These are phyloP conservation scores for Musca domestica DNA, from an alignment of 1,140 invertebrate genomes.

Conservation along the genomic window DNA sequence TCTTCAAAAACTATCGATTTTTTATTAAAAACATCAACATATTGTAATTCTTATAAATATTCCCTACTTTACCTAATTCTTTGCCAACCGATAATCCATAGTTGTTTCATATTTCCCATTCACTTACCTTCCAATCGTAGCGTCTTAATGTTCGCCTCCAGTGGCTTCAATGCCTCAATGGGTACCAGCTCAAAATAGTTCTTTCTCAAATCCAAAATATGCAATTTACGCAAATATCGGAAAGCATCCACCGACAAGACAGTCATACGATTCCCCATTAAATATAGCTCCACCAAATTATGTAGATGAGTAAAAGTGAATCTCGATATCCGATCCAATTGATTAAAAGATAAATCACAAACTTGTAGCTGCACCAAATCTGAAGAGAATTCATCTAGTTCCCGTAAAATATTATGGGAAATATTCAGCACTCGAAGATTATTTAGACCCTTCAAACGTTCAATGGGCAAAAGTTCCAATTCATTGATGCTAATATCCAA, in stretches of 20 bases:
- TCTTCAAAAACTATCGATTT: too few relatives aligned
- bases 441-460: slow-evolving; percentile 76
- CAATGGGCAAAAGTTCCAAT: slow-evolving; percentile 79
- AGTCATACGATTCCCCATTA: slow-evolving; percentile 81
- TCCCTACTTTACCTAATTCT: too few relatives aligned
- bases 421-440: slow-evolving; percentile 74
- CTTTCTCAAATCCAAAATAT: slow-evolving; percentile 76
- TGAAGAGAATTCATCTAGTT: slow-evolving; percentile 77
- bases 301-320: slow-evolving; percentile 72
- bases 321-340: slow-evolving; percentile 73
- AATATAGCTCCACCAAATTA: slow-evolving; percentile 71
- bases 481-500: slow-evolving; percentile 82
- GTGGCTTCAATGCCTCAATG: slow-evolving; percentile 68
- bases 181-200: slow-evolving; percentile 83
- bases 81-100: too few relatives aligned
- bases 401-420: slow-evolving; percentile 76
- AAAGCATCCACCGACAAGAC: slow-evolving; percentile 76
- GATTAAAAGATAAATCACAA: slow-evolving; percentile 81
- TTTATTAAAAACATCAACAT: too few relatives aligned
- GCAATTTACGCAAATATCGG: slow-evolving; percentile 72
- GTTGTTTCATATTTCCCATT: too few relatives aligned
- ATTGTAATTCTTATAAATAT: too few relatives aligned
- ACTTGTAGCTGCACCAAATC: slow-evolving; percentile 75
- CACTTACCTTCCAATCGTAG: slow-evolving; percentile 73
- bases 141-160: slow-evolving; percentile 78